Conservation (phyloP, 2,113 vertebrate species). For the Gambusia affinis region DNA sequence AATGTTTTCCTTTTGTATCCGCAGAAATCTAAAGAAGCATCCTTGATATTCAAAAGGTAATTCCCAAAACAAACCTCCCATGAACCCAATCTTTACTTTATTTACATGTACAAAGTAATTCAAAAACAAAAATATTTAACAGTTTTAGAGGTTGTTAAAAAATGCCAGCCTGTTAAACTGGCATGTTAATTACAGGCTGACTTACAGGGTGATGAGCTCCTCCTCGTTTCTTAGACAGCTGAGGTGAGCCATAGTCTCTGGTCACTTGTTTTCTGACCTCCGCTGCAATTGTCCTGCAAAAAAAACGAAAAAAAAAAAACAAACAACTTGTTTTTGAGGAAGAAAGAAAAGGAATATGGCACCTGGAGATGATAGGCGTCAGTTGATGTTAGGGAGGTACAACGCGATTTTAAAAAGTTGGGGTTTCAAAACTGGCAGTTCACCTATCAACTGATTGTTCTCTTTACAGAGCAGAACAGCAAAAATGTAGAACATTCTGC, state of each 20-base stretch:
- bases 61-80: conserved; percentile 9
- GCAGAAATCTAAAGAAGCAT: not conserved
- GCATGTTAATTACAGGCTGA: conserved; percentile 56
- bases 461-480: not conserved
- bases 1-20: not conserved
- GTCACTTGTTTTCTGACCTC: conserved; percentile 92
- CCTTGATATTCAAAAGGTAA: not conserved
- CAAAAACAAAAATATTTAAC: conserved; percentile 16
- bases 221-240: conserved; percentile 86
- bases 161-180: not conserved
- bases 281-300: conserved; percentile 85
- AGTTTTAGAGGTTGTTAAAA: not conserved
- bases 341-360: not conserved
- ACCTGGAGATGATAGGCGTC: not conserved
- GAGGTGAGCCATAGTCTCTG: conserved; percentile 88
- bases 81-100: not conserved
- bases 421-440: not conserved
- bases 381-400: not conserved
- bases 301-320: not conserved
- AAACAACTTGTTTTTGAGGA: not conserved
- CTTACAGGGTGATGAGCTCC: conserved; percentile 83
- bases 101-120: not conserved
- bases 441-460: not conserved
- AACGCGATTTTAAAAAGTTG: not conserved
- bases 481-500: not conserved